A percentile compares a stretch with the other conserved stretches of the same genome.
phyloP scores from a whole-genome alignment of 2,797 vertebrate genomes.

The Lycodopsis pacificus region DNA sequence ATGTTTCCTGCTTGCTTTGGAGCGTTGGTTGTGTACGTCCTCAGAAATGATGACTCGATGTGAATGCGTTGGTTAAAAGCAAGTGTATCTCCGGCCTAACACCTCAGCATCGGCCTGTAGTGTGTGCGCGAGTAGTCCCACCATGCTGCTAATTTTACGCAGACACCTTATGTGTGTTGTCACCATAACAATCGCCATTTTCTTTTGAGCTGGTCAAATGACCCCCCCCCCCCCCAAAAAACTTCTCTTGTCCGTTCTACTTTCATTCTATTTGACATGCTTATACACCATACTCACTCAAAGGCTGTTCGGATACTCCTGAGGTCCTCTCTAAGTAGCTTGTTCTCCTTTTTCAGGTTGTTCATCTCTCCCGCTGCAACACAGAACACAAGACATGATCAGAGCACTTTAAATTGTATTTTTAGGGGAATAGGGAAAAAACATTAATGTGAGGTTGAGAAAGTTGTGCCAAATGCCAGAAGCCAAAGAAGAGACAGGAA shows the following conservation, averaged over 20 bases:
- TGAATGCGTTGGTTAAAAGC: not conserved
- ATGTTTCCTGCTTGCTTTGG: not conserved
- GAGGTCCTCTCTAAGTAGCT: slow-evolving; percentile 87
- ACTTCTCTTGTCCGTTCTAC: not conserved
- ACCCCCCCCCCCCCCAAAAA: not conserved
- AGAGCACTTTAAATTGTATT: not conserved
- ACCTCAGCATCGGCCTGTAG: not conserved
- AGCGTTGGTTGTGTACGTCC: not conserved
- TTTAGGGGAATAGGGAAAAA: not conserved
- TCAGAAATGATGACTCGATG: too few species aligned
- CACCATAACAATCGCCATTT: not conserved
- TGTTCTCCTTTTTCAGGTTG: slow-evolving; percentile 90
- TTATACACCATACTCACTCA: slow-evolving; percentile 82
- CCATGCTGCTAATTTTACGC: not conserved
- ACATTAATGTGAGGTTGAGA: not conserved
- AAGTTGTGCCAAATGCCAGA: not conserved
- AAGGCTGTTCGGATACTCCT: slow-evolving; percentile 73
- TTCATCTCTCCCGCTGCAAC: slow-evolving; percentile 87
- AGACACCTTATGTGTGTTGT: not conserved
- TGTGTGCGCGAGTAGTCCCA: too few species aligned
- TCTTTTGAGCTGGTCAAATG: not conserved
- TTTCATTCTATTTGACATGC: not conserved
- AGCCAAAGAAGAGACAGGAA: not conserved
- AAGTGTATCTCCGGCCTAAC: not conserved
- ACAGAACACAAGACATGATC: slow-evolving; percentile 26